phyloP scores from a whole-genome alignment of 2,113 vertebrate genomes.

The Brachyistius frenatus region DNA sequence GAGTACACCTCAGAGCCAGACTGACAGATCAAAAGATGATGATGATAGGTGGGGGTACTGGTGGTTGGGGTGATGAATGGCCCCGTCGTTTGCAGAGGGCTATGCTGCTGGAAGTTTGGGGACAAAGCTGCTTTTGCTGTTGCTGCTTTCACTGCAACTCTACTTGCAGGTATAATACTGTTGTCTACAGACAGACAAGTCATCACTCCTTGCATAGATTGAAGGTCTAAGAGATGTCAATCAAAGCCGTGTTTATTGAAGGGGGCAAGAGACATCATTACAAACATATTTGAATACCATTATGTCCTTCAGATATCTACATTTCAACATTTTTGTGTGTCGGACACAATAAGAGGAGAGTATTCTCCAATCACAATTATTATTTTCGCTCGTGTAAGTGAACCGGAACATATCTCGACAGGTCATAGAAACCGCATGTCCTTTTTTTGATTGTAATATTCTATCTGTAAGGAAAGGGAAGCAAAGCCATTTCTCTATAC shows the following conservation, averaged over 20 bases:
- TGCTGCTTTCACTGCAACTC: not conserved
- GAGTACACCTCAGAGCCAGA: conserved; percentile 66
- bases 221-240: conserved; percentile 27
- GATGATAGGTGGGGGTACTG: conserved; percentile 65
- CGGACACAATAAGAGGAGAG: conserved; percentile 6
- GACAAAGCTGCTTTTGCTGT: conserved; percentile 37
- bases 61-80: conserved; percentile 68
- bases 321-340: not conserved
- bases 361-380: conserved; percentile 20
- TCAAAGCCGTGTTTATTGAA: conserved; percentile 22
- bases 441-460: conserved; percentile 43
- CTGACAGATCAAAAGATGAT: conserved; percentile 76
- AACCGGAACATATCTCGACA: conserved; percentile 23
- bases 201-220: conserved; percentile 1
- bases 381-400: conserved; percentile 48
- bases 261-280: conserved; percentile 25
- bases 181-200: not conserved
- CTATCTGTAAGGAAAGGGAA: conserved; percentile 44
- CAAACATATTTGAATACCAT: conserved; percentile 8
- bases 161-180: not conserved
- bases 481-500: not conserved
- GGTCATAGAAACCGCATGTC: conserved; percentile 27
- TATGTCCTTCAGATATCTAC: conserved; percentile 16
- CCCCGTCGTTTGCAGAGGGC: conserved; percentile 47
- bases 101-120: conserved; percentile 47